Base-by-base conservation (phyloP, 1,140 invertebrate species). In the Triops longicaudatus region DNA sequence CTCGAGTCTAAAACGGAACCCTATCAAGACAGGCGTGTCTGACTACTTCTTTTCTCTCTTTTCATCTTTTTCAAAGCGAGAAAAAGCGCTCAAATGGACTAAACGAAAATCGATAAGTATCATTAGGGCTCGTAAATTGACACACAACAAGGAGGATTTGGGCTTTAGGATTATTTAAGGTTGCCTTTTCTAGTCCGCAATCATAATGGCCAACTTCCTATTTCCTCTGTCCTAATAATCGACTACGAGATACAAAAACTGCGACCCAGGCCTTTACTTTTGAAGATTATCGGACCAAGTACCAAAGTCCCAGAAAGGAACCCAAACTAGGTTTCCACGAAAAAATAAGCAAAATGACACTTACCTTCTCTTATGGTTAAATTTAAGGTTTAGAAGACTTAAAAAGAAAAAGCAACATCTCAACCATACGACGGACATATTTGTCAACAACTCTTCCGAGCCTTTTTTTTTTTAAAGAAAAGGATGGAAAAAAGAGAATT, bases 71-170 rank as follows among this genome's bases (percentile, higher is more conserved):
- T 22, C 50, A 63, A 63, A 63, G 50, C 17, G 50, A 63, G 22
- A 22, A 63, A 22, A 63, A 63, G 17, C 50, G 50, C 31, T 37
- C 31, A 63, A 63, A 63, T 63, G 50, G 50, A 63, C 50, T 63
- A 63, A 63, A 63, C 50, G 50, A 63, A 63, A 63, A 63, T 63
- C 50, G 50, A 63, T 63, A 63, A 63, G 50, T 22, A 63, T 63
- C n/a, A 63, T 63, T 63, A 63, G 22, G 50, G 50, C 14, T 63
- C 50, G 22, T 63, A 63, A 63, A 63, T 63, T 63, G 50, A 63
- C 50, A 63, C 31, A 37, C 50, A 63, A 63, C 50, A 0, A 22
- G 50, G 50, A 63, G 50, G n/a, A 63, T 63, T 63, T 63, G 50
- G 10, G 14, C 50, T 63, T 63, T 22, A 63, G 50, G 50, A 63